Percentiles rank a stretch among this genome's conserved stretches.
These are phyloP conservation scores for Globodera rostochiensis DNA, from an alignment of 1,140 invertebrate species.

Conservation along the genomic window DNA sequence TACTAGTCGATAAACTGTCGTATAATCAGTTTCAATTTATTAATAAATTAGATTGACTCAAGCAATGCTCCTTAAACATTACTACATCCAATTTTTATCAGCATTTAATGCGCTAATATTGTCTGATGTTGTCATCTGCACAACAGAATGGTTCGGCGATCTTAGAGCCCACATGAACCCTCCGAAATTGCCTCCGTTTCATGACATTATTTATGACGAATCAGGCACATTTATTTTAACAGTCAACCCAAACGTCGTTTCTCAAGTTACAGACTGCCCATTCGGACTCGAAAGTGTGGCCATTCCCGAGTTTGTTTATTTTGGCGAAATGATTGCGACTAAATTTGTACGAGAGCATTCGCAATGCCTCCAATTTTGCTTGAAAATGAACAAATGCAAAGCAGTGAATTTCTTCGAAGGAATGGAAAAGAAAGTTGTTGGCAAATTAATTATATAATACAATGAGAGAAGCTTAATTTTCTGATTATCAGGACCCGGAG, in stretches of 20 bases:
- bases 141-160: constrained; percentile 66
- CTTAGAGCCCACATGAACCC: constrained; percentile 63
- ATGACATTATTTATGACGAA: constrained; percentile 65
- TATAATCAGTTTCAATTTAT: no score
- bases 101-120: not conserved
- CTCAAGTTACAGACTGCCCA: constrained; percentile 50
- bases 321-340: constrained; percentile 64
- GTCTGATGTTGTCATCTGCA: constrained; percentile 16
- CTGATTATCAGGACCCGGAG: constrained; percentile 22
- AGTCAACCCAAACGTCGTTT: not conserved
- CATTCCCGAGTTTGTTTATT: constrained; percentile 65
- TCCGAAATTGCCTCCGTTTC: constrained; percentile 53
- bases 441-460: not conserved
- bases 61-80: not conserved
- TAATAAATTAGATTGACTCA: no score
- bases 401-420: constrained; percentile 64
- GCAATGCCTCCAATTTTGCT: constrained; percentile 57
- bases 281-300: constrained; percentile 59
- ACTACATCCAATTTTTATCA: not conserved
- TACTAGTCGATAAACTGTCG: no score
- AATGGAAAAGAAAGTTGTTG: constrained; percentile 49
- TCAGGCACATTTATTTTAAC: constrained; percentile 39
- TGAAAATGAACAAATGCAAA: constrained; percentile 54
- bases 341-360: constrained; percentile 56
- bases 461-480: not conserved